phyloP scores from a whole-genome alignment of 2,888 invertebrate species.

The Cerastis rubricosa region DNA sequence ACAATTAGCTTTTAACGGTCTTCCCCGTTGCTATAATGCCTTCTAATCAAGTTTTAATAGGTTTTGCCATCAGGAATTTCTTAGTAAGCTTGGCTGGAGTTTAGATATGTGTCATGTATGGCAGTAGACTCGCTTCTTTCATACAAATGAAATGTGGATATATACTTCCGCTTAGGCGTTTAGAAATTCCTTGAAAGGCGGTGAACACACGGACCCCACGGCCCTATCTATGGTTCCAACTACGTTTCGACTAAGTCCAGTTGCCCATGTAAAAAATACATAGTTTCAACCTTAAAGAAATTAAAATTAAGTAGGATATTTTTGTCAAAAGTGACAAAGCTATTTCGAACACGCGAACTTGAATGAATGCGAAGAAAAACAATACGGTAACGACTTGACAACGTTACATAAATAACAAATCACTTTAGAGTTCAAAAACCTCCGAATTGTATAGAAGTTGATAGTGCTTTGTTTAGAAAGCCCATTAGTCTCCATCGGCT shows the following conservation, averaged over 20 bases:
- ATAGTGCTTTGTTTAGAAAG: slow-evolving; percentile 19
- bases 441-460: slow-evolving; percentile 4
- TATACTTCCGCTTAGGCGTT: no score
- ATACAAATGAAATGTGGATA: no score
- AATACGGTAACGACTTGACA: background rate
- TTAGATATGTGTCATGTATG: no score
- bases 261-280: background rate
- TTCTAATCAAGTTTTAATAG: no score
- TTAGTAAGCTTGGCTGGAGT: no score
- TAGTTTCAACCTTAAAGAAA: background rate
- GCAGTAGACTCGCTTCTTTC: no score
- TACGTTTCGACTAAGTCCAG: background rate
- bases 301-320: background rate
- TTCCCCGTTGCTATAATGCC: no score
- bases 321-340: background rate
- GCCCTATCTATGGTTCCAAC: no score
- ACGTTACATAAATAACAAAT: slow-evolving; percentile 10
- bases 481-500: background rate
- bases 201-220: no score
- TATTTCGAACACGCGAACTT: background rate
- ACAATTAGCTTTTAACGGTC: no score
- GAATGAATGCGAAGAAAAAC: background rate
- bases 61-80: no score
- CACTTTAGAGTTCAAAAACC: slow-evolving; percentile 37
- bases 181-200: no score